Evolutionary conservation across 2,113 vertebrate species (phyloP).

Genomic region (Catharus minimus): DNA sequence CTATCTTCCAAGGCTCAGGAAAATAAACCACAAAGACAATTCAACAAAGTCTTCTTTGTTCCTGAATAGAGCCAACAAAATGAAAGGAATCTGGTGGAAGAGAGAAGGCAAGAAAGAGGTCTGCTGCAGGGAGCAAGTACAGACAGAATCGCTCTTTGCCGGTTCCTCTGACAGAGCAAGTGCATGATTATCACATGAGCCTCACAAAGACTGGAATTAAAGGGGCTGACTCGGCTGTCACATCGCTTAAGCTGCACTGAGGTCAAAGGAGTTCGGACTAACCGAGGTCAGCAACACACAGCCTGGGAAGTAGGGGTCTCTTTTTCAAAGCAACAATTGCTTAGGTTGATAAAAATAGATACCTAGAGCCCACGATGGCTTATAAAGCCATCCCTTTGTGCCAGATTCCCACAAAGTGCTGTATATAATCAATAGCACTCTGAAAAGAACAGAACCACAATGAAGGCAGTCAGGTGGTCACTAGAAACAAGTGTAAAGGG

Average conservation of each 20-base stretch:
- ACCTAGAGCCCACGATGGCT: not conserved
- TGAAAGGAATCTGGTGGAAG: constrained; percentile 60
- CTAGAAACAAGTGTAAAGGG: not conserved
- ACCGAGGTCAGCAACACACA: not conserved
- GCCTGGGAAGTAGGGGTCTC: not conserved
- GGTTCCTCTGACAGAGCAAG: constrained; percentile 55
- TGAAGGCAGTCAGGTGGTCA: not conserved
- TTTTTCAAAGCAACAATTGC: constrained; percentile 10
- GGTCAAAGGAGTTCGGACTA: constrained; percentile 47
- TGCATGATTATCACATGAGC: constrained; percentile 64
- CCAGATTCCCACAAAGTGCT: not conserved
- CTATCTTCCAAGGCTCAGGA: constrained; percentile 59
- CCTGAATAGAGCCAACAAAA: constrained; percentile 46
- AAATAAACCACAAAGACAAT: constrained; percentile 63
- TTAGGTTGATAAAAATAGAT: constrained; percentile 33
- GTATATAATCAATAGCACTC: not conserved
- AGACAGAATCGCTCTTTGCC: not conserved
- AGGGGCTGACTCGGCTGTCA: constrained; percentile 54
- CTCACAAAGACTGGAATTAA: constrained; percentile 60
- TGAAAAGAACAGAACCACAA: not conserved
- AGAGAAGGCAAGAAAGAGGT: constrained; percentile 46
- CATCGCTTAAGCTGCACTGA: constrained; percentile 33
- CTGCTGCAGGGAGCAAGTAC: constrained; percentile 55
- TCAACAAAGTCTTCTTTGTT: constrained; percentile 67
- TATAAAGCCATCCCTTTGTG: not conserved